Percentiles rank a stretch among this genome's conserved stretches.
Evolutionary conservation across 1,140 invertebrate species (phyloP).

Genomic region (Drosophila repletoides): DNA sequence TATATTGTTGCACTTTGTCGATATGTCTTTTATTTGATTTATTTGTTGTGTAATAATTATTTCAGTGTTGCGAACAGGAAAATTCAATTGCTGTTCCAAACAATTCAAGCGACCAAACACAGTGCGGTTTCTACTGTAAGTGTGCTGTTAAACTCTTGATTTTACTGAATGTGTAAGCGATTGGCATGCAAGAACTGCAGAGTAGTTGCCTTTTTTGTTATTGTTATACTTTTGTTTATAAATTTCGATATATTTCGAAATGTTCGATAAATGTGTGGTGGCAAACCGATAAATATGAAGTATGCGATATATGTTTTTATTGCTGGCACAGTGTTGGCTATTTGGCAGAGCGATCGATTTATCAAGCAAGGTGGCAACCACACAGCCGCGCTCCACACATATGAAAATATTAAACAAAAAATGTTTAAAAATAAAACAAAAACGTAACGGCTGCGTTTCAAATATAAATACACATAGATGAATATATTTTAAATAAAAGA

Average conservation of each 20-base stretch:
- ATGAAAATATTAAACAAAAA: conserved; percentile 48
- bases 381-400: conserved; percentile 11
- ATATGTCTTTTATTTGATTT: conserved; percentile 69
- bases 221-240: conserved; percentile 44
- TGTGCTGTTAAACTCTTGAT: conserved; percentile 26
- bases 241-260: conserved; percentile 28
- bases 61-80: conserved; percentile 57
- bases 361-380: conserved; percentile 37
- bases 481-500: conserved; percentile 46
- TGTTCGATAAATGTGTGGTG: conserved; percentile 15
- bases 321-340: conserved; percentile 3
- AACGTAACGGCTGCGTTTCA: conserved; percentile 43
- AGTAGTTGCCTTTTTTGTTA: conserved; percentile 29
- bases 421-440: conserved; percentile 76
- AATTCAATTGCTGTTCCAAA: conserved; percentile 43
- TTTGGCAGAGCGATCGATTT: conserved; percentile 9
- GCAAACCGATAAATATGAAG: background rate
- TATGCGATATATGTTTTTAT: background rate
- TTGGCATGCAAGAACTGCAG: conserved; percentile 13
- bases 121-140: conserved; percentile 43
- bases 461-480: too few species aligned
- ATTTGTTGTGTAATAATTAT: conserved; percentile 81
- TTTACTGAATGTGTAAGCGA: background rate
- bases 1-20: conserved; percentile 36
- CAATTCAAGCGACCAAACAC: conserved; percentile 15